Base-by-base conservation (phyloP, 2,888 invertebrate species). In the Pantelozetes paolii region DNA sequence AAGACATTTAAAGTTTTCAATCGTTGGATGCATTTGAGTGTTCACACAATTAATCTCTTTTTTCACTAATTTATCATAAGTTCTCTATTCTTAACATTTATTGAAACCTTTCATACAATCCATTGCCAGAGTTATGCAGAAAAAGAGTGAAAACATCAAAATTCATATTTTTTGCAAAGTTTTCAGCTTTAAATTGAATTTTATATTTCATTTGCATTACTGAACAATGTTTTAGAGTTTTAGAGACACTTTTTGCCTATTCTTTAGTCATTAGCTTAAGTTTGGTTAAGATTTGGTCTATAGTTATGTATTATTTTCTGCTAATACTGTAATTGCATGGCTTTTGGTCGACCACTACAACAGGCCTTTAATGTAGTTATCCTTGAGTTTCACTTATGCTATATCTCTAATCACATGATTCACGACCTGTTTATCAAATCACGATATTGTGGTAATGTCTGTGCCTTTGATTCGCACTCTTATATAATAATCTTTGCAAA, bases 21-120 rank as follows among this genome's bases (percentile, higher is more conserved):
- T 9, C 11, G 18, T 64, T 64, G 20, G 6, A 9, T 32, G 36
- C 9, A 30, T 13, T 64, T 28, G n/a, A 18, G 20, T n/a, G 36
- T 64, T 64, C 64, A 64, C 64, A 64, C 64, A 64, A 64, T 64
- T 40, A 2, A 64, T 64, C 64, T 64, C 36, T 32, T 30, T 64
- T 64, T 9, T 64, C 64, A 64, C 36, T 40, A 64, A 64, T 64
- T 64, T 64, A 64, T 64, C 64, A 64, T 64, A 36, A 40, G 36
- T 64, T 64, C 9, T 36, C 28, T 5, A 36, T 36, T 11, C 8
- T 50, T 9, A 9, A 11, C 26, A 32, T 62, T 62, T 32, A n/a
- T 18, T 40, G 36, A 64, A 57, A 57, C 57, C 28, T 57, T 57
- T 57, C 30, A 57, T 30, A 18, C 15, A 28, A 57, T 30, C 26